Conservation (phyloP, 1,140 invertebrate genomes). For the Cheumatopsyche charites region DNA sequence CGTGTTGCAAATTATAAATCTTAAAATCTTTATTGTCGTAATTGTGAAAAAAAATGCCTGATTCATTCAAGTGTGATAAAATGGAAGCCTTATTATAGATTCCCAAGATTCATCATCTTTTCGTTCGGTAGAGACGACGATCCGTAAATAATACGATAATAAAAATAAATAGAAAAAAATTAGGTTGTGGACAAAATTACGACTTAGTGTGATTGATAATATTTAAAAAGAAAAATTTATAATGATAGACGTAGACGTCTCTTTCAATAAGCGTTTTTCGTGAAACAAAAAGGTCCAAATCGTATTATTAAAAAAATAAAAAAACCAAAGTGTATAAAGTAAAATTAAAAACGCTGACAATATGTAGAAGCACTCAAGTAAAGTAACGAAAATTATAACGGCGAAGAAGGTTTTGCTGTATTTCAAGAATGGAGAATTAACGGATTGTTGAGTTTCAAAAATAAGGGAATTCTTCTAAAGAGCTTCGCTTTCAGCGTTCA, state of each 20-base stretch:
- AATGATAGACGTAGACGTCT: background rate
- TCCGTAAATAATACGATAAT: too few species aligned
- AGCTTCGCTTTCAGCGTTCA: too few species aligned
- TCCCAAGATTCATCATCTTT: conserved; percentile 8
- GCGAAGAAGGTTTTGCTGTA: too few species aligned
- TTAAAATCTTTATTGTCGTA: background rate
- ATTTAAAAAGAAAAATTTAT: background rate
- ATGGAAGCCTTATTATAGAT: conserved; percentile 16
- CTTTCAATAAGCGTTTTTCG: too few species aligned
- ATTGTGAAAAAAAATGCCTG: conserved; percentile 11
- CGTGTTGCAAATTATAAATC: background rate
- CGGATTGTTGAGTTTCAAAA: too few species aligned
- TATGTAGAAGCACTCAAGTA: background rate
- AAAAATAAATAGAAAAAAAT: too few species aligned
- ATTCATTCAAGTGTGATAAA: conserved; percentile 24
- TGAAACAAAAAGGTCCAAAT: too few species aligned
- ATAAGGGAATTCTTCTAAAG: too few species aligned
- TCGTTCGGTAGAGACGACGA: background rate
- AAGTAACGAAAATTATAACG: too few species aligned
- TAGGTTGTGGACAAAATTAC: conserved; percentile 19
- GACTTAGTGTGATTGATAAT: conserved; percentile 13
- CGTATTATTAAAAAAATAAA: too few species aligned
- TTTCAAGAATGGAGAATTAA: too few species aligned
- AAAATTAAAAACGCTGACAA: conserved; percentile 13
- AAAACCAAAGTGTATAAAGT: too few species aligned